Conservation (phyloP, 2,113 vertebrate genomes). For the Steatornis caripensis region DNA sequence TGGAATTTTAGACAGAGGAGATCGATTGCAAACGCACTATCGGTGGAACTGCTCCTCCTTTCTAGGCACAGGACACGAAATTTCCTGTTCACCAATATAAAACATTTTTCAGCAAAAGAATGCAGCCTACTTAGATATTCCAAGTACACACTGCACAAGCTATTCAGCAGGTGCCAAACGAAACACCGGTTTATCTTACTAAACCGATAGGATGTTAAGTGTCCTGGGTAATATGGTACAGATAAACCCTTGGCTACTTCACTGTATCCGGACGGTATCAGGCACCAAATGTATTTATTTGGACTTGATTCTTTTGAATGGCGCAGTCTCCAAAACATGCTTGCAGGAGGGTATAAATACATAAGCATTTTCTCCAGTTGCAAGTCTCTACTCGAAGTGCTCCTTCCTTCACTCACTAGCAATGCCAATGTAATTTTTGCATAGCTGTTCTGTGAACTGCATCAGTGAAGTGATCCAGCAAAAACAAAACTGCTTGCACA, state of each 20-base stretch:
- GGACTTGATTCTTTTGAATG: not conserved
- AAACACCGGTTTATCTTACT: not conserved
- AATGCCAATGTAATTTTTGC: not conserved
- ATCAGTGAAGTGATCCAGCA: not conserved
- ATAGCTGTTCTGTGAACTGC: not conserved
- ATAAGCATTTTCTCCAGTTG: not conserved
- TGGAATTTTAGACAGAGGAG: not conserved
- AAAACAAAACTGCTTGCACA: not conserved
- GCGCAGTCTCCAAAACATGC: not conserved
- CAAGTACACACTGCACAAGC: not conserved
- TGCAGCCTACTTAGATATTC: not conserved
- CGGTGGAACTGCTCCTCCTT: not conserved
- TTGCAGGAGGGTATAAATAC: not conserved
- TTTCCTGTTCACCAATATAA: not conserved
- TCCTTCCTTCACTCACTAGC: not conserved
- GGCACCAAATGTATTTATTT: not conserved
- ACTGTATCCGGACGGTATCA: not conserved
- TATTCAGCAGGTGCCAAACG: not conserved
- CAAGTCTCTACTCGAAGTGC: not conserved
- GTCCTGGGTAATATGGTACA: not conserved
- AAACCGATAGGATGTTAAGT: not conserved
- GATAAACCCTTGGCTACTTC: not conserved
- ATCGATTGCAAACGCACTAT: not conserved
- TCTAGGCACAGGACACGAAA: not conserved
- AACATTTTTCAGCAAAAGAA: not conserved